These are phyloP conservation scores for Antheraea yamamai DNA, from an alignment of 2,888 invertebrate genomes.

Conservation along the genomic window DNA sequence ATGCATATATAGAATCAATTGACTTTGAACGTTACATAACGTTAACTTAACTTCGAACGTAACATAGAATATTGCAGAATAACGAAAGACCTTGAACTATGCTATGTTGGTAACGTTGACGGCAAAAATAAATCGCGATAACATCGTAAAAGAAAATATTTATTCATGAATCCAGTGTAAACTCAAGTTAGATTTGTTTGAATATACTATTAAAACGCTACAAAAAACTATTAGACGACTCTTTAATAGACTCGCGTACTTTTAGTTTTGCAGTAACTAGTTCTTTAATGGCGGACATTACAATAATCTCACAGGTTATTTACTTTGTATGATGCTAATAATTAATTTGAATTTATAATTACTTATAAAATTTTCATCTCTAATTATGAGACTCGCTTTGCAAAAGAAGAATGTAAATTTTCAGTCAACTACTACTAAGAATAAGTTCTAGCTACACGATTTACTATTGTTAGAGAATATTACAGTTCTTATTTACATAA, in stretches of 20 bases:
- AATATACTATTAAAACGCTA: neutral
- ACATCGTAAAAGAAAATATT: neutral
- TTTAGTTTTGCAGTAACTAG: neutral
- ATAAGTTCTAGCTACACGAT: neutral
- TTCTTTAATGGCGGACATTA: neutral
- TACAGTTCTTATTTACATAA: neutral
- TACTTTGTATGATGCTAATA: neutral
- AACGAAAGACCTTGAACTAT: constrained; percentile 9
- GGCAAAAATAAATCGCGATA: constrained; percentile 5
- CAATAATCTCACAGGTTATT: neutral
- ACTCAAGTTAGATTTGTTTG: neutral
- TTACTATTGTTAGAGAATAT: neutral
- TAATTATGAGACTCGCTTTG: neutral
- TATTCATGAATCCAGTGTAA: neutral
- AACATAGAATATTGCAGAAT: neutral
- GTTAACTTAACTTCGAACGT: neutral
- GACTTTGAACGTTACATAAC: neutral
- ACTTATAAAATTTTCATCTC: neutral
- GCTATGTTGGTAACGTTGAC: neutral
- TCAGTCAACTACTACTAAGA: neutral
- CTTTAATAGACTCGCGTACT: no score
- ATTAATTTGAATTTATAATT: neutral
- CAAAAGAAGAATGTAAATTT: neutral
- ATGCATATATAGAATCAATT: neutral
- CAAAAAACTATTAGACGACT: neutral